A percentile compares a stretch with the other conserved stretches of the same genome.
phyloP scores from a whole-genome alignment of 37 sponge, comb jelly and placozoan genomes.

The Chondrilla cf. caribensis region DNA sequence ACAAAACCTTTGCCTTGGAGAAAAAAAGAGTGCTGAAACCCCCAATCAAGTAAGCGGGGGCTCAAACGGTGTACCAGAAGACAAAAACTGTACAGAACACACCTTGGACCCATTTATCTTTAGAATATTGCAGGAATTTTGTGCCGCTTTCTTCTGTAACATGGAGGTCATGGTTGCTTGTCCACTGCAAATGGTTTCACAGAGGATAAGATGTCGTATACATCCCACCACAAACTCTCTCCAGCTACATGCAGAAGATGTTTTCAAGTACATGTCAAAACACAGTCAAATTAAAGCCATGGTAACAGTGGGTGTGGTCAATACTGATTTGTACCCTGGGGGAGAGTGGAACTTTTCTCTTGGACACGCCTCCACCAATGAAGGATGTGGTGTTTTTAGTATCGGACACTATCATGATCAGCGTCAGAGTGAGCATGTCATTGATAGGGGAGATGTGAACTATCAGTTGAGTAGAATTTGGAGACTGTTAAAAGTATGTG shows the following conservation, averaged over 20 bases:
- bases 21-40: background rate
- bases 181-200: slow-evolving; percentile 30
- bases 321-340: slow-evolving; percentile 81
- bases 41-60: no score
- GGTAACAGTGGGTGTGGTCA: slow-evolving; percentile 61
- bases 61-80: background rate
- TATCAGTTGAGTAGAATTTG: slow-evolving; percentile 9
- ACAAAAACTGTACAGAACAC: background rate
- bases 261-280: slow-evolving; percentile 28
- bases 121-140: slow-evolving; percentile 36
- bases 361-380: slow-evolving; percentile 69
- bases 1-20: background rate
- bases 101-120: slow-evolving; percentile 26
- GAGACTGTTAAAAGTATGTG: slow-evolving; percentile 18
- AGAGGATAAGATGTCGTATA: slow-evolving; percentile 36
- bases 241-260: slow-evolving; percentile 53
- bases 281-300: slow-evolving; percentile 28
- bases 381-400: slow-evolving; percentile 73
- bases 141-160: slow-evolving; percentile 50
- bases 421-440: background rate
- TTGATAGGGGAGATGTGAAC: background rate
- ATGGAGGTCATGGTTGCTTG: slow-evolving; percentile 47
- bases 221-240: slow-evolving; percentile 45
- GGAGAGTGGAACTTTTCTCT: slow-evolving; percentile 88
- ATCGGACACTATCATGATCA: slow-evolving; percentile 69